A percentile compares a stretch with the other conserved stretches of the same genome.
Conservation (phyloP, 2,888 invertebrate species). For the Onthophagus sagittarius region DNA sequence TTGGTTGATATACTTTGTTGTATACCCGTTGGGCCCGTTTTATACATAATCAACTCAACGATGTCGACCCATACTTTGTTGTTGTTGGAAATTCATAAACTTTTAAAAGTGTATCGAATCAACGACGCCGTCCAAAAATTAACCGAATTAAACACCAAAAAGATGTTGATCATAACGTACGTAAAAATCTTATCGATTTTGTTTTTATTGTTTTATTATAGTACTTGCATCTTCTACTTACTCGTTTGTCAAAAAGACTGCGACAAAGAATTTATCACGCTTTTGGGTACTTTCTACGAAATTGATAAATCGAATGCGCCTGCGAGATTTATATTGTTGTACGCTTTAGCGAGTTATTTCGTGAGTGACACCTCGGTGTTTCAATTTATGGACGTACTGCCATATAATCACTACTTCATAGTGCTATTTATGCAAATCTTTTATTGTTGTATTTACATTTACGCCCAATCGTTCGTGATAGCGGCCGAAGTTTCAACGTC, state of each 20-base stretch:
- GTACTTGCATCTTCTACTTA: slow-evolving; percentile 13
- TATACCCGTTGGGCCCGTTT: slow-evolving; percentile 15
- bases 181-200: slow-evolving; percentile 3
- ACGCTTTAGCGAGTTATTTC: slow-evolving; percentile 16
- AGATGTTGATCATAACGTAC: slow-evolving; percentile 14
- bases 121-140: slow-evolving; percentile 2
- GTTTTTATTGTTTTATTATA: slow-evolving; percentile 17
- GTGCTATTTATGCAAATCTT: slow-evolving; percentile 13
- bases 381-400: background rate
- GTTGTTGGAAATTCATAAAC: slow-evolving; percentile 15
- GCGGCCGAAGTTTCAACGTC: slow-evolving; percentile 50
- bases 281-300: background rate
- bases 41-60: slow-evolving; percentile 14
- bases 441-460: slow-evolving; percentile 17
- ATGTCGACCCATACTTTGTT: slow-evolving; percentile 8
- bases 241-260: slow-evolving; percentile 1
- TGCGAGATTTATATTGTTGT: slow-evolving; percentile 7
- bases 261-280: background rate
- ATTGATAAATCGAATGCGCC: background rate
- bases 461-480: slow-evolving; percentile 42
- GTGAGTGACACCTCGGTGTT: slow-evolving; percentile 14
- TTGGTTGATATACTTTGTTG: slow-evolving; percentile 27
- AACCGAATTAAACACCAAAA: slow-evolving; percentile 9
- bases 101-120: slow-evolving; percentile 16
- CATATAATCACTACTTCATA: background rate